Percentiles rank a stretch among this genome's conserved stretches.
These are phyloP conservation scores for Carettochelys insculpta DNA, from an alignment of 2,113 vertebrate genomes.

Conservation along the genomic window DNA sequence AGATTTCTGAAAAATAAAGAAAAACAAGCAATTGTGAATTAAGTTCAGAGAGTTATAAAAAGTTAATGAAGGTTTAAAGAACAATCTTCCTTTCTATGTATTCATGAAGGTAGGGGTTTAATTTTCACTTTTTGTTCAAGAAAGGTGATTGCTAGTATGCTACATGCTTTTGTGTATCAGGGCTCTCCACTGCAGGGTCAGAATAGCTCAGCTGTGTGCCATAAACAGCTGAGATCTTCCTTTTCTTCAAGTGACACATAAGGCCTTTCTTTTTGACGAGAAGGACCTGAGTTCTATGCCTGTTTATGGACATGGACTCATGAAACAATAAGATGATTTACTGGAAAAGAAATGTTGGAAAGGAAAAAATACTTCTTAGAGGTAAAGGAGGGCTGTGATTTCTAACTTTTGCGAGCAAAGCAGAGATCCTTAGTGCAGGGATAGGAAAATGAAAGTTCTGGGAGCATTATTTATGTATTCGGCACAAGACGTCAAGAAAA, in stretches of 20 bases:
- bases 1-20: too few species aligned
- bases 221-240: background rate
- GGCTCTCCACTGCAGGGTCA: background rate
- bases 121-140: too few species aligned
- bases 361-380: background rate
- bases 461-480: background rate
- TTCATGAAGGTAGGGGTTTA: too few species aligned
- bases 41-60: too few species aligned
- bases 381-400: background rate
- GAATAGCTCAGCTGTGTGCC: background rate
- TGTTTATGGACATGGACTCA: background rate
- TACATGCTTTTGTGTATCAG: rapidly evolving
- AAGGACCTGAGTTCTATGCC: background rate
- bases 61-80: too few species aligned
- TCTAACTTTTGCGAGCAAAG: background rate
- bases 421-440: background rate
- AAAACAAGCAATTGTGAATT: too few species aligned
- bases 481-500: background rate
- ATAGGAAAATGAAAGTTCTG: background rate
- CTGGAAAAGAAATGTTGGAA: background rate
- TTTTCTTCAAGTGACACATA: rapidly evolving
- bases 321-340: background rate
- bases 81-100: too few species aligned
- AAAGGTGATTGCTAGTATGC: too few species aligned
- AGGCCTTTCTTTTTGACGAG: background rate